Conservation (phyloP, 2,888 invertebrate genomes). For the Syritta pipiens region DNA sequence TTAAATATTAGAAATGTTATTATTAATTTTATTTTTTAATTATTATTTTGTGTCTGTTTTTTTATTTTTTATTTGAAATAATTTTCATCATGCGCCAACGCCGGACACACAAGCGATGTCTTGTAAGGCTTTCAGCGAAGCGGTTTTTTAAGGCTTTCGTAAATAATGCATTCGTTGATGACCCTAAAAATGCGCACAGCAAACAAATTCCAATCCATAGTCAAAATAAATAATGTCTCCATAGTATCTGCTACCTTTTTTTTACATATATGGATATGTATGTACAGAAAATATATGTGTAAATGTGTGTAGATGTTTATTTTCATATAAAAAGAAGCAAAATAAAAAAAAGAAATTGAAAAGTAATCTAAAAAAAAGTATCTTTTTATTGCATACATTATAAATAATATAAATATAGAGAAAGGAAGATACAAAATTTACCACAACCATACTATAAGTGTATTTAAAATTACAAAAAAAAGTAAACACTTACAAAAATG, state of each 20-base stretch:
- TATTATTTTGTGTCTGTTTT: conserved; percentile 54
- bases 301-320: conserved; percentile 42
- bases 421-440: conserved; percentile 32
- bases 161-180: too few species aligned
- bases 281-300: neutral
- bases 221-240: conserved; percentile 47
- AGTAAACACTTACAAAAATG: conserved; percentile 45
- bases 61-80: conserved; percentile 22
- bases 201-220: conserved; percentile 64
- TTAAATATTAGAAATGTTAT: conserved; percentile 80
- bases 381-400: conserved; percentile 46
- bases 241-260: conserved; percentile 26
- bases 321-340: conserved; percentile 13
- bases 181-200: too few species aligned
- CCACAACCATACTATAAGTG: conserved; percentile 54
- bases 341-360: conserved; percentile 18
- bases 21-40: conserved; percentile 70
- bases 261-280: conserved; percentile 22
- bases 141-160: too few species aligned
- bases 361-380: conserved; percentile 14
- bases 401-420: conserved; percentile 25
- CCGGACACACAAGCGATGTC: too few species aligned
- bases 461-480: conserved; percentile 43
- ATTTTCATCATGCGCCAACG: conserved; percentile 29
- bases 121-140: too few species aligned